Evolutionary conservation across 1,140 invertebrate species (phyloP), one percentile per base, ranked within the genome.

Genomic region (Sinonovacula constricta): DNA sequence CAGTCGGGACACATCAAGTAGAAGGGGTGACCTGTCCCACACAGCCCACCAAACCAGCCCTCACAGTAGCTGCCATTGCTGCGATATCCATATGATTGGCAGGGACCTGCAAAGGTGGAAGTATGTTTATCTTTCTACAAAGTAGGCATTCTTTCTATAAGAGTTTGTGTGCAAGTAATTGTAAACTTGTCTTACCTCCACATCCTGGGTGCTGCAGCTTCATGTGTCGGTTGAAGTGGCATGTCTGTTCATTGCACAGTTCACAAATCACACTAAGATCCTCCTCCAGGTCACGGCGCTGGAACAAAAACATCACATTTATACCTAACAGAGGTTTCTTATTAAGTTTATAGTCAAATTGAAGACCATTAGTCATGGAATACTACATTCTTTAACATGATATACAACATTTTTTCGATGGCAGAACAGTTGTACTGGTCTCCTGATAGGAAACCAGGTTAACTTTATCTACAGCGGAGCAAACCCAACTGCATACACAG

Each of bases 1-100:
- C 93, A 93, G 28, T 89, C 85, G 28, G 88, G 86, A 85, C 93
- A 93, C 78, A 93, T 87, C 3, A 92, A 85, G 76, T 92, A 93
- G 71, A 90, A 90, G 31, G 88, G 86, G 53, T 85, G 81, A 15
- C 86, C 87, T 18, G 86, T 85, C 12, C 89, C 89, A 79, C 89
- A 90, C 0, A 81, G 74, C 26, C 88, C 87, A 59, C 85, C 88
- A 78, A 85, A 85, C 85, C 84, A 87, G 34, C 85, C 88, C 60
- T 81, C 78, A 36, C 85, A 85, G 69, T 88, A 88, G 10, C 83
- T 49, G 30, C 87, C 89, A 36, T 81, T 84, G 72, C 84, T 88
- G 60, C 85, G 83, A 68, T 90, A 90, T 51, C 87, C 88, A 82
- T 84, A 82, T 24, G 85, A 82, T 31, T 84, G 81, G 81, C 86